Conservation (phyloP, 2,113 vertebrate species). For the Dunckerocampus dactyliophorus region DNA sequence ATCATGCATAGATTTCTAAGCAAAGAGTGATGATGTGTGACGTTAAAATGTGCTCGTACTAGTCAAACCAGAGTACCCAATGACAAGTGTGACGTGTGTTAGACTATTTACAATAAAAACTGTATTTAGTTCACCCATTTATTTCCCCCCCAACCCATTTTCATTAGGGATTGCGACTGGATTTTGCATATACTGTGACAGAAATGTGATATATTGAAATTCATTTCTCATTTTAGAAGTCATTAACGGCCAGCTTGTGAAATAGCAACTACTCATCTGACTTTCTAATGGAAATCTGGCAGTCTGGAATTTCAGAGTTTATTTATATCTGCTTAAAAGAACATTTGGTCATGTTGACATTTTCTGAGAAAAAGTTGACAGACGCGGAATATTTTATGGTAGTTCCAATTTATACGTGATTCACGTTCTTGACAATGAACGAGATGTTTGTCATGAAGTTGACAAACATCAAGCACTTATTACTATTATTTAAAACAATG, state of each 20-base stretch:
- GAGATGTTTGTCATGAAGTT: neutral
- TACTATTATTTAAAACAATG: neutral
- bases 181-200: no score
- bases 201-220: no score
- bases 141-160: no score
- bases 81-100: no score
- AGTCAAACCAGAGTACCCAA: no score
- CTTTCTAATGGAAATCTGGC: slow-evolving; percentile 7
- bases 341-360: slow-evolving; percentile 5
- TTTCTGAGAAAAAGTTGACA: slow-evolving; percentile 3
- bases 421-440: neutral
- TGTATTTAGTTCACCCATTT: no score
- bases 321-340: slow-evolving; percentile 10
- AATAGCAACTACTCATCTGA: neutral
- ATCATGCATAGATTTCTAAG: no score
- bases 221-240: neutral
- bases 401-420: slow-evolving; percentile 15
- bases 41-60: no score
- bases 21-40: no score
- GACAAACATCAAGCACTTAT: no score
- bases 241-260: slow-evolving; percentile 10
- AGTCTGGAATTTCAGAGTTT: slow-evolving; percentile 10
- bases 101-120: no score
- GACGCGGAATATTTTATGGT: neutral
- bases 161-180: no score